These are phyloP conservation scores for Parasteatoda lunata DNA, from an alignment of 2,888 invertebrate genomes.

Conservation along the genomic window DNA sequence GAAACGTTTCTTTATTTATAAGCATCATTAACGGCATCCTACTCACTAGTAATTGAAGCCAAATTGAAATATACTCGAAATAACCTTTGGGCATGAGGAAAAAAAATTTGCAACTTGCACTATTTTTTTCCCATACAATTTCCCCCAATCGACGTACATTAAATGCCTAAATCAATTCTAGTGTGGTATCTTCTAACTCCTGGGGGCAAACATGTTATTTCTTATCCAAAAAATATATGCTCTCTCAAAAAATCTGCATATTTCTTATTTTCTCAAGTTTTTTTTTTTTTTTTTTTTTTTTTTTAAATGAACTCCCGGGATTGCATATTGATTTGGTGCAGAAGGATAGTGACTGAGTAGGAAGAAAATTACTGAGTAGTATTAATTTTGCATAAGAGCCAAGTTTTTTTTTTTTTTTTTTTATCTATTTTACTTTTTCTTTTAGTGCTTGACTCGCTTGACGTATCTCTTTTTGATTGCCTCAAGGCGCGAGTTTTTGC, in stretches of 20 bases:
- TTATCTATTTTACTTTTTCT: slow-evolving; percentile 16
- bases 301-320: neutral
- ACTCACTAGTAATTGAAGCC: slow-evolving; percentile 34
- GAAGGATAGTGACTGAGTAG: slow-evolving; percentile 36
- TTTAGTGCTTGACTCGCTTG: slow-evolving; percentile 18
- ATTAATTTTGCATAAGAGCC: slow-evolving; percentile 50
- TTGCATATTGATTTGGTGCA: slow-evolving; percentile 22
- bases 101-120: neutral
- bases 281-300: slow-evolving; percentile 29
- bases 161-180: slow-evolving; percentile 41
- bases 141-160: slow-evolving; percentile 20
- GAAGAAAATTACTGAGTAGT: slow-evolving; percentile 34
- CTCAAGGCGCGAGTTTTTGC: slow-evolving; percentile 17
- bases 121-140: neutral
- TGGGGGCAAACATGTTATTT: neutral
- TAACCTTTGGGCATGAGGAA: slow-evolving; percentile 15
- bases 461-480: slow-evolving; percentile 53
- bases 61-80: slow-evolving; percentile 45
- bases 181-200: slow-evolving; percentile 17
- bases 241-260: slow-evolving; percentile 35
- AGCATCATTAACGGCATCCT: slow-evolving; percentile 11
- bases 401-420: slow-evolving; percentile 23
- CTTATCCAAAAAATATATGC: neutral
- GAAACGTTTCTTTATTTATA: slow-evolving; percentile 29
- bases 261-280: slow-evolving; percentile 12